Base-by-base conservation (phyloP, 2,797 vertebrate genomes). In the Alectoris magna region DNA sequence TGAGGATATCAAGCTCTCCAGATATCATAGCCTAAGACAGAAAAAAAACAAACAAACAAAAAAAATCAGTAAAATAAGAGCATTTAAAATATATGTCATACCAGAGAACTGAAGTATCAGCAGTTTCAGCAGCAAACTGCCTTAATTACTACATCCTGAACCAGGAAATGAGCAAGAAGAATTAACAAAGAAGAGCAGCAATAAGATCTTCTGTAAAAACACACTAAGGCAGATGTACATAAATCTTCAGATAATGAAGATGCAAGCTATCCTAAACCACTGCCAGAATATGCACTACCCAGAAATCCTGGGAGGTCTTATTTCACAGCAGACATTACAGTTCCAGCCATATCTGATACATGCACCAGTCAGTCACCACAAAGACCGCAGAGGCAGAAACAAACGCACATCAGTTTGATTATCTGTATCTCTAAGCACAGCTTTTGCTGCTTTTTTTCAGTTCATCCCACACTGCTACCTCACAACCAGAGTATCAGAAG, bases 1-100 rank as follows among this genome's bases (percentile, higher is more conserved):
- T 99, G 94, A 99, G 98, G 26, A 99, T 98, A 23, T 99, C 99
- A 36, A 99, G 98, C 81, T 99, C 99, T 48, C 99, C 99, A 75
- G 97, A 97, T 83, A 99, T 98, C 98, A 99, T 99, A 2, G 99
- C 98, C 99, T 99, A 87, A 24, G 73, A 93, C 36, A 85, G 68
- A 55, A 67, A 59, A 60, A 64, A 56, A 60, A 79, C 6, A 67
- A 59, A 60, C 64, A 56, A 60, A 79, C 6, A 53, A 53, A 27
- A 46, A 46, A 51, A 27, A 27, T 15, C 51, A 17, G 27, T 44
- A 24, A 41, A 23, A 41, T 2, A 17, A 1, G 5, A 63, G 10
- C 44, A 26, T 72, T 75, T 26, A 2, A 43, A 55, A 24, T 29
- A 13, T 10, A 10, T 55, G 56, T 29, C 26, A 0, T 1, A 39